Evolutionary conservation across 2,888 invertebrate genomes (phyloP).

Genomic region (Zygogramma bicolorata): DNA sequence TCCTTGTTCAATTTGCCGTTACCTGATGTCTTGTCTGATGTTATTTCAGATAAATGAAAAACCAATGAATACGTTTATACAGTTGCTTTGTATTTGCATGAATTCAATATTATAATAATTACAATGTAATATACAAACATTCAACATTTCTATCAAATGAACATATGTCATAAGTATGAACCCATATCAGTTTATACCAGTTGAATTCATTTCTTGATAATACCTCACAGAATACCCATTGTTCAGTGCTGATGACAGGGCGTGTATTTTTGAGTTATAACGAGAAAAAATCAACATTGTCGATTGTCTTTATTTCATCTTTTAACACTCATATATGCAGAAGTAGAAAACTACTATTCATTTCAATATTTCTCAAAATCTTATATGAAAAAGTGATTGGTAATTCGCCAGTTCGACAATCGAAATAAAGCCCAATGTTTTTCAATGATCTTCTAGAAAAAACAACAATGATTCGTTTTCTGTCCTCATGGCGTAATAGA

Average conservation of each 20-base stretch:
- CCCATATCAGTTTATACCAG: background rate
- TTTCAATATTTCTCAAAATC: no score
- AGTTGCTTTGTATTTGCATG: constrained; percentile 32
- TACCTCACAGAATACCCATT: background rate
- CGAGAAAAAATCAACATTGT: no score
- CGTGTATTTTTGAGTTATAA: no score
- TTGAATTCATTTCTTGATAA: background rate
- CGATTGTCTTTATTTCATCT: no score
- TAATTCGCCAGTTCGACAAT: background rate
- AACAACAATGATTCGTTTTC: background rate
- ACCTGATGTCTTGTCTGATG: no score
- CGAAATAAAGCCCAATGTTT: background rate
- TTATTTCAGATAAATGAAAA: background rate
- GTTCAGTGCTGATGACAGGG: no score
- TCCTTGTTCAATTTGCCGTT: no score
- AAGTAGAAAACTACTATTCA: no score
- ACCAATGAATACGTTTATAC: background rate
- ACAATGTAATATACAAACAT: constrained; percentile 25
- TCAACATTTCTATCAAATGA: background rate
- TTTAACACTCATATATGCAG: no score
- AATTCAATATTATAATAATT: constrained; percentile 33
- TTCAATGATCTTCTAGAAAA: background rate
- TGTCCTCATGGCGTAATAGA: no score
- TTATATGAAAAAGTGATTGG: background rate
- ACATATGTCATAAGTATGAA: background rate